Percentiles rank a stretch among this genome's conserved stretches.
phyloP scores from a whole-genome alignment of 2,888 invertebrate genomes.

The Drosophila lacicola region DNA sequence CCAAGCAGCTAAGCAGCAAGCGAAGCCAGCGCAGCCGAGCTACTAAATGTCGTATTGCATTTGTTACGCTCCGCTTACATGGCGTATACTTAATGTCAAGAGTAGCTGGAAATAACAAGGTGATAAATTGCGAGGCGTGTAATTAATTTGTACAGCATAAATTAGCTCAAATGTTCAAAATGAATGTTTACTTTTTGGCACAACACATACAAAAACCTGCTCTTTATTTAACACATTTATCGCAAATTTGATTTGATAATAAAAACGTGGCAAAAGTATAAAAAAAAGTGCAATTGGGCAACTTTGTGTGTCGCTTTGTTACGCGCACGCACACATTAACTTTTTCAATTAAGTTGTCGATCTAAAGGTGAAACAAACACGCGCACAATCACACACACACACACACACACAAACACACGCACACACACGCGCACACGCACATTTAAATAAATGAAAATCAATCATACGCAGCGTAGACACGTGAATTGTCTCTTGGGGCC shows the following conservation, averaged over 20 bases:
- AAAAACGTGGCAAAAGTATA: conserved; percentile 35
- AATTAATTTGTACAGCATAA: conserved; percentile 73
- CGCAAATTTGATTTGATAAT: conserved; percentile 52
- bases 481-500: conserved; percentile 11
- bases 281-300: conserved; percentile 40
- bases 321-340: conserved; percentile 64
- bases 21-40: conserved; percentile 10
- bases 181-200: conserved; percentile 61
- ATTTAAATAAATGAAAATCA: conserved; percentile 75
- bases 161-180: conserved; percentile 61
- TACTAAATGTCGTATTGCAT: conserved; percentile 68
- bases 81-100: conserved; percentile 60
- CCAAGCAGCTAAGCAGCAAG: background rate
- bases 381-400: conserved; percentile 16
- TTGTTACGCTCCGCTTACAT: conserved; percentile 53
- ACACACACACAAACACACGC: conserved; percentile 8
- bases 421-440: conserved; percentile 15
- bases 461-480: conserved; percentile 59
- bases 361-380: conserved; percentile 47
- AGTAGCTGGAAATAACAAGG: conserved; percentile 55
- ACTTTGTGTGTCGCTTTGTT: conserved; percentile 42
- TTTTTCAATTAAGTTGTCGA: conserved; percentile 77
- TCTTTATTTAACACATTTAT: conserved; percentile 40
- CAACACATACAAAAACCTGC: conserved; percentile 18
- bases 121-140: conserved; percentile 67